These are phyloP conservation scores for Phyllotis vaccarum DNA, from an alignment of 2,797 vertebrate genomes.

Conservation along the genomic window DNA sequence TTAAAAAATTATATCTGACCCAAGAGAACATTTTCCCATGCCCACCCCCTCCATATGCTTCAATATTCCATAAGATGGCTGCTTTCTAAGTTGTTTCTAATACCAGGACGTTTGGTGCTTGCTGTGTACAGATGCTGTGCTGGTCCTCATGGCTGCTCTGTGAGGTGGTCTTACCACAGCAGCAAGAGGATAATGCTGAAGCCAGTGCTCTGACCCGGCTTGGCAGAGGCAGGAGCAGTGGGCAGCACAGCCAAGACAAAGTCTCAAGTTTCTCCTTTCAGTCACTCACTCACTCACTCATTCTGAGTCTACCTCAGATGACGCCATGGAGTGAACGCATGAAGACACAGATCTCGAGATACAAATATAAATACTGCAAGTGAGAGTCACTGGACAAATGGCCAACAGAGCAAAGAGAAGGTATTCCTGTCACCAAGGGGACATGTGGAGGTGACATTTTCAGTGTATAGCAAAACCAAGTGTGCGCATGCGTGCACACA, in stretches of 20 bases:
- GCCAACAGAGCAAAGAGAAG: conserved; percentile 26
- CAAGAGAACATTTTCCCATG: neutral
- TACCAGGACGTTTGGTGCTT: neutral
- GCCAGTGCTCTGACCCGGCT: neutral
- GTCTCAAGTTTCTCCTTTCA: neutral
- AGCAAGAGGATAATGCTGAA: too few species aligned
- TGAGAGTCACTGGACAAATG: conserved; percentile 9
- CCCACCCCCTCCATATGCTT: neutral
- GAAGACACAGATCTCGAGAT: neutral
- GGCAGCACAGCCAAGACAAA: neutral
- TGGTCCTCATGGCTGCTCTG: neutral
- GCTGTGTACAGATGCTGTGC: neutral
- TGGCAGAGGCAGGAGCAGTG: neutral
- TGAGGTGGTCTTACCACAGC: neutral
- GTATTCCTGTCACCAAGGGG: neutral
- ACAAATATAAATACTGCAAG: conserved; percentile 18
- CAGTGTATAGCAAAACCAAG: neutral
- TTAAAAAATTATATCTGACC: neutral
- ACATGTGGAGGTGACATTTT: conserved; percentile 6
- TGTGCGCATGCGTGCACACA: too few species aligned
- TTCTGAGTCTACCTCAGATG: neutral
- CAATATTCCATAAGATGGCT: neutral
- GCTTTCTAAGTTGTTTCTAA: conserved; percentile 17
- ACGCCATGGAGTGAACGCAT: neutral
- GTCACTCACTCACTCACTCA: neutral